A percentile compares a stretch with the other conserved stretches of the same genome.
These are phyloP conservation scores for Pygmarrhopalites habei DNA, from an alignment of 1,140 invertebrate genomes.

Conservation along the genomic window DNA sequence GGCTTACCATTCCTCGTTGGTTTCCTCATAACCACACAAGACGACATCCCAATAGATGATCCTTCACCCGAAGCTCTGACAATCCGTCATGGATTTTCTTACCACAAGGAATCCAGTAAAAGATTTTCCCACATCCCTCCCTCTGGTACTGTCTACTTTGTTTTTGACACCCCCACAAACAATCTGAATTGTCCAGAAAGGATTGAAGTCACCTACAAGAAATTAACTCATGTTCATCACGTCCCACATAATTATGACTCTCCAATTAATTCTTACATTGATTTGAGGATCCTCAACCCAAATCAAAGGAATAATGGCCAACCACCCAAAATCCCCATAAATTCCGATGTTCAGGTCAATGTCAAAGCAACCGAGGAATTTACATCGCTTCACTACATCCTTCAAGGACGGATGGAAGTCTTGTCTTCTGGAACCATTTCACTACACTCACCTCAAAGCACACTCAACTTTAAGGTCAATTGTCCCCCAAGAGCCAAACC, in stretches of 20 bases:
- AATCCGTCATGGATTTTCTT: constrained; percentile 59
- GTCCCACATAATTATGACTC: constrained; percentile 7
- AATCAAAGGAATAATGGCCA: background rate
- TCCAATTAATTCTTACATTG: constrained; percentile 57
- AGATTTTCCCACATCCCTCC: constrained; percentile 53
- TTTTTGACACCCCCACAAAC: constrained; percentile 57
- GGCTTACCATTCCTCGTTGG: constrained; percentile 49
- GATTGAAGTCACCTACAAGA: constrained; percentile 49
- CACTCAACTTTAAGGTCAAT: no score
- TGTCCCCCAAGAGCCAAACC: constrained; percentile 9
- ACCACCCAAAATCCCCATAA: background rate
- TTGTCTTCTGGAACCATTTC: background rate
- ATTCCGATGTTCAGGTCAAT: constrained; percentile 61
- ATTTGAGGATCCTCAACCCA: constrained; percentile 39
- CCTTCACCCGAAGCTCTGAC: constrained; percentile 52
- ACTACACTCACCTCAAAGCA: no score
- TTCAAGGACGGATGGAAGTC: constrained; percentile 76
- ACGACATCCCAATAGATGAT: constrained; percentile 61
- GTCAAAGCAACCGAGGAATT: constrained; percentile 73
- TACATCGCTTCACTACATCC: constrained; percentile 68
- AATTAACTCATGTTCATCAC: constrained; percentile 17
- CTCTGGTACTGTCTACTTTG: constrained; percentile 61
- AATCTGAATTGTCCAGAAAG: constrained; percentile 51
- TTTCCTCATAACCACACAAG: constrained; percentile 65
- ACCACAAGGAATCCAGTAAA: constrained; percentile 55